phyloP scores from a whole-genome alignment of 53 echinoderm and acorn worm genomes.

The Henricia sp. region DNA sequence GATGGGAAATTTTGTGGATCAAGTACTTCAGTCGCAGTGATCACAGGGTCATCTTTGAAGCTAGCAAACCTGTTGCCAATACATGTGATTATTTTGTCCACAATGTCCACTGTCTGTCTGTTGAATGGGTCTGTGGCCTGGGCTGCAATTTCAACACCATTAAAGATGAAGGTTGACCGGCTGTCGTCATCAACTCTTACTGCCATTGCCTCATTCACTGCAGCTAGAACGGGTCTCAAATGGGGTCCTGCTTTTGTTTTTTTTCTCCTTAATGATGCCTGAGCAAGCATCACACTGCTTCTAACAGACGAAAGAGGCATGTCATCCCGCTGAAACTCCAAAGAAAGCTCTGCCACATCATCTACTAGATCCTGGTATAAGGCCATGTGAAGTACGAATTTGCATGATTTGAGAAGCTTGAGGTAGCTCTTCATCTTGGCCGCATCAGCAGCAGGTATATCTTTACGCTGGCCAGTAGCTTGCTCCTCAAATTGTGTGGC shows the following conservation, averaged over 20 bases:
- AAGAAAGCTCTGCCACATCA: conserved; percentile 53
- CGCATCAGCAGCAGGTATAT: no score
- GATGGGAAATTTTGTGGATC: no score
- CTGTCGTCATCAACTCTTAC: not conserved
- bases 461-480: conserved; percentile 22
- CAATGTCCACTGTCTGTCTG: not conserved
- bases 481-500: conserved; percentile 49
- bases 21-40: not conserved
- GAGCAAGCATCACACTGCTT: conserved; percentile 31
- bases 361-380: conserved; percentile 63
- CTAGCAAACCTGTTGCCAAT: not conserved
- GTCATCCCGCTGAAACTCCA: conserved; percentile 56
- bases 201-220: conserved; percentile 42
- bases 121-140: not conserved
- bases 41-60: not conserved
- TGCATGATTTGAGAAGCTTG: conserved; percentile 35
- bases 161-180: not conserved
- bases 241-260: conserved; percentile 56
- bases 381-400: conserved; percentile 66
- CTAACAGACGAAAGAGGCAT: conserved; percentile 56
- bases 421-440: conserved; percentile 41
- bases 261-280: conserved; percentile 11
- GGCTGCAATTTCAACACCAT: not conserved
- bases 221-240: conserved; percentile 43
- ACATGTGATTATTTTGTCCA: not conserved